Conservation (phyloP, 2,888 invertebrate genomes). For the Thymelicus lineola region DNA sequence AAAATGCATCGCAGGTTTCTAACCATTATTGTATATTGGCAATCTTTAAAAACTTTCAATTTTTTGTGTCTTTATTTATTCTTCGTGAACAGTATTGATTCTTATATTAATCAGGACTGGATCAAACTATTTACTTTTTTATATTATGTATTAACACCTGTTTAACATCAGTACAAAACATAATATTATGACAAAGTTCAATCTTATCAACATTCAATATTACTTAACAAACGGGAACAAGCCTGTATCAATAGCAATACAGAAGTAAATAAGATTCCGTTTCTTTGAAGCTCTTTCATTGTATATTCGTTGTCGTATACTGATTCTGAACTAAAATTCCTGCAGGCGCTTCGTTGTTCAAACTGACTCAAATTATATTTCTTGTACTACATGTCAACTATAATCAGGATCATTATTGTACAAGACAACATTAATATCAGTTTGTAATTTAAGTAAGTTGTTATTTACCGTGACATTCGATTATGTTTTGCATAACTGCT, state of each 20-base stretch:
- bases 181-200: not conserved
- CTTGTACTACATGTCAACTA: constrained; percentile 6
- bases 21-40: no score
- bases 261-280: not conserved
- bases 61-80: no score
- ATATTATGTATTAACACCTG: no score
- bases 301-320: not conserved
- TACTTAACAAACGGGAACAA: not conserved
- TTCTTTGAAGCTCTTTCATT: not conserved
- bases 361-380: constrained; percentile 16
- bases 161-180: no score
- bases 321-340: constrained; percentile 2
- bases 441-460: not conserved
- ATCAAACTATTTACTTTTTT: no score
- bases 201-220: not conserved
- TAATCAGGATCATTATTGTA: not conserved
- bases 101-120: no score
- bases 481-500: no score
- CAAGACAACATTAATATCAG: not conserved
- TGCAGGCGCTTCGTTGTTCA: constrained; percentile 8
- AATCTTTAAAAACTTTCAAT: no score
- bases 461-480: no score
- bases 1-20: no score
- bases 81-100: no score
- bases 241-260: not conserved